Conservation (phyloP, 2,797 vertebrate genomes). For the Remorina albescens region DNA sequence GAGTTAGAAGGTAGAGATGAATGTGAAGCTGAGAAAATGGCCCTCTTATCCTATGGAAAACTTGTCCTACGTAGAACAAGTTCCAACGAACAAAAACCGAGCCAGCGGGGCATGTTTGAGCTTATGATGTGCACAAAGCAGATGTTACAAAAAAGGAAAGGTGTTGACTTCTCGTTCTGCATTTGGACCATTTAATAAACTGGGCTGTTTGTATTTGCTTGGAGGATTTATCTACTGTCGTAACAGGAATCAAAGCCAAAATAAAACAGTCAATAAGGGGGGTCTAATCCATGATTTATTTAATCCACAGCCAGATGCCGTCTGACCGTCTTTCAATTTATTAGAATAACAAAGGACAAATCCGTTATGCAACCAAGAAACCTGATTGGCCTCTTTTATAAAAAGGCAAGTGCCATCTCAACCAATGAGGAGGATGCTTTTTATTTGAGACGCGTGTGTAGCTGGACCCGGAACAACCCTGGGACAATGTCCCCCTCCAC, state of each 20-base stretch:
- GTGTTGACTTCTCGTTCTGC: conserved; percentile 5
- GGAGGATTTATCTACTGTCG: conserved; percentile 27
- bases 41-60: conserved; percentile 48
- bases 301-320: conserved; percentile 73
- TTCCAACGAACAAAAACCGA: conserved; percentile 50
- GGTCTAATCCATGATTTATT: conserved; percentile 50
- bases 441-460: conserved; percentile 59
- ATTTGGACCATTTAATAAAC: conserved; percentile 19
- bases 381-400: conserved; percentile 75
- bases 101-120: conserved; percentile 25
- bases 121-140: conserved; percentile 24
- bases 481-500: conserved; percentile 50
- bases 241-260: conserved; percentile 17
- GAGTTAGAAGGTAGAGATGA: conserved; percentile 72
- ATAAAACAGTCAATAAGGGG: conserved; percentile 41
- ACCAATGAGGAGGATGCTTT: conserved; percentile 74
- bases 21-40: conserved; percentile 52
- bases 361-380: conserved; percentile 62
- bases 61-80: conserved; percentile 41
- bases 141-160: conserved; percentile 19
- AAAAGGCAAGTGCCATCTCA: conserved; percentile 59
- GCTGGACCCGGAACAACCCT: conserved; percentile 45
- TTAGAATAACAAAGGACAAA: conserved; percentile 78
- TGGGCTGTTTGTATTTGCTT: conserved; percentile 8
- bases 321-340: conserved; percentile 54